Conservation (phyloP, 1,140 invertebrate genomes). For the Ips nitidus region DNA sequence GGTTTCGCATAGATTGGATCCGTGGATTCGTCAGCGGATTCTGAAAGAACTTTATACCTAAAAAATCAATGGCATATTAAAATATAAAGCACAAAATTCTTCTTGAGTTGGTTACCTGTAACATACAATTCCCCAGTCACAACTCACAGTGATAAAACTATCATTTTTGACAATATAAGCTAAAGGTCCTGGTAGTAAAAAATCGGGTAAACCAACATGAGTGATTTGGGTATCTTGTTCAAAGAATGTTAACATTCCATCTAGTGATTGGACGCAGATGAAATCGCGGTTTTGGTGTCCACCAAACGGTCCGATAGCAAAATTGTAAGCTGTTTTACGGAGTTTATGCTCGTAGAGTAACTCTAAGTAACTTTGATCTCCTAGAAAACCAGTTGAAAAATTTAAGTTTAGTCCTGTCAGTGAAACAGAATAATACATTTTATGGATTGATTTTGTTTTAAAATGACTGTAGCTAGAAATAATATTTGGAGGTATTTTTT, state of each 20-base stretch:
- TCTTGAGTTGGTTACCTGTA: slow-evolving; percentile 65
- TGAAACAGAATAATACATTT: no score
- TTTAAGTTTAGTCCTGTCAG: no score
- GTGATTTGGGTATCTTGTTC: slow-evolving; percentile 87
- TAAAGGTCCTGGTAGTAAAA: slow-evolving; percentile 77
- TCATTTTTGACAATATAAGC: slow-evolving; percentile 76
- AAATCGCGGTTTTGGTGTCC: slow-evolving; percentile 76
- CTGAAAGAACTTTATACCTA: slow-evolving; percentile 67
- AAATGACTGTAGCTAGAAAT: no score
- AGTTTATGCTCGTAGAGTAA: slow-evolving; percentile 68
- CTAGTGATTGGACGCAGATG: slow-evolving; percentile 82
- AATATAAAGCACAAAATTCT: no score
- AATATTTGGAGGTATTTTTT: no score
- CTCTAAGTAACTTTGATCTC: slow-evolving; percentile 63
- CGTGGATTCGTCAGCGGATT: slow-evolving; percentile 58
- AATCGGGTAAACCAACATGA: slow-evolving; percentile 69
- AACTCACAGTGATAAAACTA: slow-evolving; percentile 74
- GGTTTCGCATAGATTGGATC: slow-evolving; percentile 55
- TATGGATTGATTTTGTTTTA: no score
- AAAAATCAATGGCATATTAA: slow-evolving; percentile 13
- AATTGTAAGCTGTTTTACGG: slow-evolving; percentile 63
- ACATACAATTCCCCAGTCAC: slow-evolving; percentile 73
- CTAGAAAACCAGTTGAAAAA: slow-evolving; percentile 50
- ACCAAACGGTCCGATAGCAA: slow-evolving; percentile 81
- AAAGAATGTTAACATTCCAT: slow-evolving; percentile 81